Evolutionary conservation across 2,113 vertebrate species (phyloP), one percentile per base, ranked within the genome.

Genomic region (Puntigrus tetrazona): DNA sequence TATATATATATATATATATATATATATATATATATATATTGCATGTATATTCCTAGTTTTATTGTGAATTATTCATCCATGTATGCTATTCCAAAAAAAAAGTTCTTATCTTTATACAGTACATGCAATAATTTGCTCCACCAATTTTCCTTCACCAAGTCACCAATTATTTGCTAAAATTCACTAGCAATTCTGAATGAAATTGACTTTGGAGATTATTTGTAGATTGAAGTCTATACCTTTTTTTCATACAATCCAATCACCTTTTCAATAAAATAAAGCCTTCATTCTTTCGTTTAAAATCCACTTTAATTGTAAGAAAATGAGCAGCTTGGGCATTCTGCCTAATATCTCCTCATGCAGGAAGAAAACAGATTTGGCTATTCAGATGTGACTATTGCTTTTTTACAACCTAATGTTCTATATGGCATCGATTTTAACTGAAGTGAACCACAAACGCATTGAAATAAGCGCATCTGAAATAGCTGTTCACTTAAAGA

Each of bases 391-490:
- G 27, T 20, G 8, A 38, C 18, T 11, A 22, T 36, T 65, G 27
- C 6, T 65, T 69, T 31, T 67, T 63, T 3, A 25, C 11, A 61
- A 61, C n/a, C 25, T 0, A 27, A 18, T 34, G 18, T 38, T 38
- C 8, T 36, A 22, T 69, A 69, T 36, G 18, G 22, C 69, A 14
- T 65, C 14, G 2, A 14, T 72, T 43, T n/a, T 25, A 16, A 43
- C n/a, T 25, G 38, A 13, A 72, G 38, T 34, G 22, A 72, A 72
- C 69, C 50, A 78, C 45, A 31, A n/a, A 36, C 38, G 31, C n/a
- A 78, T 61, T 61, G 14, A 61, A 78, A 78, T 43, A 61, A n/a
- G n/a, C 22, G 27, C n/a, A 61, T 41, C 22, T 43, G 22, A 72
- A 72, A 72, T 43, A 72, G 11, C 25, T 38, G 16, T 25, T 61